Conservation (phyloP, 2,888 invertebrate genomes). For the Trissoscelio sp. region DNA sequence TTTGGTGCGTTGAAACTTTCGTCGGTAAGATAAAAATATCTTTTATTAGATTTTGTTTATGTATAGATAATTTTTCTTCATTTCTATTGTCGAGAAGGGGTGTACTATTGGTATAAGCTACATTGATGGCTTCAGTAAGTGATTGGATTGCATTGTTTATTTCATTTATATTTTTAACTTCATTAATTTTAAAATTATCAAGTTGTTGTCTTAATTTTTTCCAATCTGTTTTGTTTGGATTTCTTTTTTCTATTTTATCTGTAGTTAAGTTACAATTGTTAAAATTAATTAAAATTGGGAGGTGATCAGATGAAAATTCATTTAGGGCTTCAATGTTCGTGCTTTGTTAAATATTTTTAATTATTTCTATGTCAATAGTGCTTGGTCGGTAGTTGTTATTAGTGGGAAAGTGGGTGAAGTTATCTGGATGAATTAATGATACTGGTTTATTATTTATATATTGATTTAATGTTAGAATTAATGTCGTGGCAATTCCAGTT, state of each 20-base stretch:
- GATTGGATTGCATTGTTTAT: too few species aligned
- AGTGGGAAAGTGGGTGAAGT: not conserved
- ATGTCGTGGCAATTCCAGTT: not conserved
- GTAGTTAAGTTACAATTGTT: not conserved
- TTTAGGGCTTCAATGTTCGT: not conserved
- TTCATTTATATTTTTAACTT: not conserved
- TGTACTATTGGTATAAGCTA: too few species aligned
- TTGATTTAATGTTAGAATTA: not conserved
- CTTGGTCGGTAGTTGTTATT: not conserved
- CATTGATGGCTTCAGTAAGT: not conserved
- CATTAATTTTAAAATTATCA: too few species aligned
- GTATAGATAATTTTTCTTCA: too few species aligned
- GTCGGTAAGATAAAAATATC: too few species aligned
- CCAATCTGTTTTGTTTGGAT: not conserved
- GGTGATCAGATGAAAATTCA: not conserved
- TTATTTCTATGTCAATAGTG: not conserved
- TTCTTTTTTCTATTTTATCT: not conserved
- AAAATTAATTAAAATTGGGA: not conserved
- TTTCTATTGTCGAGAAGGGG: too few species aligned
- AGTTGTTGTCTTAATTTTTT: not conserved
- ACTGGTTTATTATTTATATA: not conserved
- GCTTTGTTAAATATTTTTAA: not conserved
- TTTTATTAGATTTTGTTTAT: not conserved
- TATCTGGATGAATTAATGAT: not conserved
- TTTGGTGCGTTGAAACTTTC: not conserved